Evolutionary conservation across 2,888 invertebrate species (phyloP).

Genomic region (Ceramica pisi): DNA sequence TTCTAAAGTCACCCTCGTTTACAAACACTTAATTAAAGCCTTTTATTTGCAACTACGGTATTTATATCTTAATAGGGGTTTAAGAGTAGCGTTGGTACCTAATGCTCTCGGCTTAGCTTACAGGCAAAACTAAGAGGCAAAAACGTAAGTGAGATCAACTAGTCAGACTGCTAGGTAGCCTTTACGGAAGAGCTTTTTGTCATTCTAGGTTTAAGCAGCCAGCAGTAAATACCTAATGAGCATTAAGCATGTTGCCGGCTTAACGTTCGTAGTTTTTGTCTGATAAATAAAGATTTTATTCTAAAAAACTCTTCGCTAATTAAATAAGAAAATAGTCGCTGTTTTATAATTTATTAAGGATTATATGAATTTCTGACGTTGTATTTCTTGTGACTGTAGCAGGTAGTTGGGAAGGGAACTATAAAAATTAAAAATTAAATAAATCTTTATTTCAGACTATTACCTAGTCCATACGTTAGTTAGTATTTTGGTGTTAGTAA

Average conservation of each 20-base stretch:
- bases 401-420: background rate
- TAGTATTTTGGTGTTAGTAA: too few relatives aligned
- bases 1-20: constrained; percentile 26
- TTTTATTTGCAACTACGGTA: constrained; percentile 43
- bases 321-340: background rate
- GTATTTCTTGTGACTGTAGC: background rate
- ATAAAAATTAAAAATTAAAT: too few relatives aligned
- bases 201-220: constrained; percentile 55
- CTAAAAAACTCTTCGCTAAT: background rate
- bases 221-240: constrained; percentile 59
- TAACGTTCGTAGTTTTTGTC: constrained; percentile 17
- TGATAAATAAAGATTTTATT: constrained; percentile 19
- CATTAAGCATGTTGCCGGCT: constrained; percentile 42
- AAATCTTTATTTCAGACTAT: too few relatives aligned
- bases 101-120: constrained; percentile 55
- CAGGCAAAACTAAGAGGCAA: constrained; percentile 49
- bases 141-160: constrained; percentile 60
- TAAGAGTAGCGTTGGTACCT: constrained; percentile 37
- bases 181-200: constrained; percentile 56
- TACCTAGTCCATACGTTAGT: too few relatives aligned
- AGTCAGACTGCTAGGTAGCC: constrained; percentile 49
- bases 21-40: constrained; percentile 43
- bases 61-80: constrained; percentile 53
- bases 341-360: background rate
- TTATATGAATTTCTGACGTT: background rate